phyloP scores from a whole-genome alignment of 37 sponge, comb jelly and placozoan genomes.

The Spongilla lacustris region DNA sequence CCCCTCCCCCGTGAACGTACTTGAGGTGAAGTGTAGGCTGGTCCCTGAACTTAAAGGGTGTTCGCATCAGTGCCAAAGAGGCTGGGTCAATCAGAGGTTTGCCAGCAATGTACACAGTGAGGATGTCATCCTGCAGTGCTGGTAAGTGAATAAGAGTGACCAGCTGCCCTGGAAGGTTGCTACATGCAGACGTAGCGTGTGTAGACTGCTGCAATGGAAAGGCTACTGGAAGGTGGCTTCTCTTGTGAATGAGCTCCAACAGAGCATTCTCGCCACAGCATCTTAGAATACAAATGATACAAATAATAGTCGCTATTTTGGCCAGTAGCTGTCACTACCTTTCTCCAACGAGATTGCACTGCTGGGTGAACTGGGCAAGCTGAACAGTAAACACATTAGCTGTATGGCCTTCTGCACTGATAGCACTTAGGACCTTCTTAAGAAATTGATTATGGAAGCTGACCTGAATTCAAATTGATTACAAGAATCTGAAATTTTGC shows the following conservation, averaged over 20 bases:
- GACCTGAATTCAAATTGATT: background rate
- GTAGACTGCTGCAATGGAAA: background rate
- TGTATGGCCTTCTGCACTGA: background rate
- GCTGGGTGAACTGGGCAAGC: background rate
- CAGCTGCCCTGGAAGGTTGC: background rate
- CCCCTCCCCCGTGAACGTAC: background rate
- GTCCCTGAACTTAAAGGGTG: constrained; percentile 66
- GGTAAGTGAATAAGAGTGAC: constrained; percentile 38
- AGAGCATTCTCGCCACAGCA: background rate
- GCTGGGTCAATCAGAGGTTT: constrained; percentile 58
- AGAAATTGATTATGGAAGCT: background rate
- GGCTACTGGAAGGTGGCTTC: constrained; percentile 45
- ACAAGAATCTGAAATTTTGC: no score
- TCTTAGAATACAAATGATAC: no score
- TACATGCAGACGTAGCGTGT: background rate
- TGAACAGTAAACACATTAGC: background rate
- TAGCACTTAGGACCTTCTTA: background rate
- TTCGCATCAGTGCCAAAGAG: constrained; percentile 22
- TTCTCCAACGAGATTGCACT: background rate
- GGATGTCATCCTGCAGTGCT: constrained; percentile 70
- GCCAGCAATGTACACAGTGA: constrained; percentile 69
- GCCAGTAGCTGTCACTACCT: no score
- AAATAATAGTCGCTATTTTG: no score
- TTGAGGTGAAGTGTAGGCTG: background rate
- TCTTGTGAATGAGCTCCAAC: background rate